These are phyloP conservation scores for Gryllus longicercus DNA, from an alignment of 2,888 invertebrate species.

Conservation along the genomic window DNA sequence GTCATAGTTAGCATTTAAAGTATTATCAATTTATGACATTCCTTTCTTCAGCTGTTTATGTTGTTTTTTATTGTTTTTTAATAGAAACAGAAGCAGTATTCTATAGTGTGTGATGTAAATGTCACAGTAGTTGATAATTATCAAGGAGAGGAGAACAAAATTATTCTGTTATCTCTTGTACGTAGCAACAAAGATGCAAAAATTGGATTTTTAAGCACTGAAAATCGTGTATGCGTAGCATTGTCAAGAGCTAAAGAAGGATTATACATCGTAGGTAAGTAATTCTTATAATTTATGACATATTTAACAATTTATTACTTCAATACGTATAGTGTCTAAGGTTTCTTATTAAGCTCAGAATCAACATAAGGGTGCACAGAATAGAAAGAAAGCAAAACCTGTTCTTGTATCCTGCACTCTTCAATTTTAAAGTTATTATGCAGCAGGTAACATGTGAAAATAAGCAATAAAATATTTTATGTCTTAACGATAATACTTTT, in stretches of 20 bases:
- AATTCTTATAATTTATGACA: background rate
- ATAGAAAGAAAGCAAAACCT: background rate
- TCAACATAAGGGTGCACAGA: too few species aligned
- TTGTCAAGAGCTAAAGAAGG: slow-evolving; percentile 68
- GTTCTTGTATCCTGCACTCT: background rate
- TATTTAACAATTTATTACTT: background rate
- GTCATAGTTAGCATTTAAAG: too few species aligned
- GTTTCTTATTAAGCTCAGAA: too few species aligned
- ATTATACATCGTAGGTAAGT: slow-evolving; percentile 47
- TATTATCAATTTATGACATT: background rate
- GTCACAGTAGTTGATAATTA: slow-evolving; percentile 73
- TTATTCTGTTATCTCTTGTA: slow-evolving; percentile 74
- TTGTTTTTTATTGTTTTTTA: slow-evolving; percentile 26
- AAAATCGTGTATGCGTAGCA: slow-evolving; percentile 74
- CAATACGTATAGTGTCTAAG: background rate
- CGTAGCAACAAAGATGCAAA: slow-evolving; percentile 64
- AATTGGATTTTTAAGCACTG: slow-evolving; percentile 67
- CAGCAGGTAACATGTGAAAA: too few species aligned
- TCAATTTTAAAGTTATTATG: background rate
- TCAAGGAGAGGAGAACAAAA: slow-evolving; percentile 77
- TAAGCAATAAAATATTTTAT: too few species aligned
- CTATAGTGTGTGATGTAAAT: slow-evolving; percentile 52
- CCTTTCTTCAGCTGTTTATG: background rate
- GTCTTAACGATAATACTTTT: too few species aligned
- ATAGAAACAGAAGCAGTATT: slow-evolving; percentile 41